Conservation (phyloP, 2,113 vertebrate genomes). For the Oreochromis tanganicae region DNA sequence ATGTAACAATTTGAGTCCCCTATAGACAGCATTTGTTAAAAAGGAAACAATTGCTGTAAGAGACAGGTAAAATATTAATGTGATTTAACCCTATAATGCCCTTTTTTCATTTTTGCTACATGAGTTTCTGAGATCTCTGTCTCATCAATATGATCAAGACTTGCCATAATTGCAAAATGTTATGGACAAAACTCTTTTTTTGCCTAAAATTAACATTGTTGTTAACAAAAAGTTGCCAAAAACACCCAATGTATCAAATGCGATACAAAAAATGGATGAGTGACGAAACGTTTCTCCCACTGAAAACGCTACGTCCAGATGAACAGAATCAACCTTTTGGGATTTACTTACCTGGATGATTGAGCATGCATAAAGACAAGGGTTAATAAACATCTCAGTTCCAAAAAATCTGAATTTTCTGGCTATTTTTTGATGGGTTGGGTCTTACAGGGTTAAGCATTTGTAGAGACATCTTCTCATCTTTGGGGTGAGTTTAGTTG, state of each 20-base stretch:
- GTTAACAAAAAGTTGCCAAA: neutral
- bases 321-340: neutral
- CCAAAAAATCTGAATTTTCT: neutral
- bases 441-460: neutral
- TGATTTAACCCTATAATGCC: neutral
- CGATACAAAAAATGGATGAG: neutral
- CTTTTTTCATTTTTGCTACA: rapidly evolving
- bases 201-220: rapidly evolving
- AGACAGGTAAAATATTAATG: slow-evolving; percentile 22
- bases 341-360: neutral
- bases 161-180: neutral
- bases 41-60: neutral
- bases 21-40: neutral
- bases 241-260: neutral
- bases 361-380: neutral
- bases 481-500: neutral
- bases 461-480: neutral
- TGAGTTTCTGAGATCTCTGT: neutral
- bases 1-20: neutral
- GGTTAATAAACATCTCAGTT: neutral
- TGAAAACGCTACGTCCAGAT: neutral
- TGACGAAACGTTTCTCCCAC: neutral
- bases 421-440: neutral
- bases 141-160: neutral
- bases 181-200: neutral